Evolutionary conservation across 1,140 invertebrate genomes (phyloP).

Genomic region (Pomacea maculata): DNA sequence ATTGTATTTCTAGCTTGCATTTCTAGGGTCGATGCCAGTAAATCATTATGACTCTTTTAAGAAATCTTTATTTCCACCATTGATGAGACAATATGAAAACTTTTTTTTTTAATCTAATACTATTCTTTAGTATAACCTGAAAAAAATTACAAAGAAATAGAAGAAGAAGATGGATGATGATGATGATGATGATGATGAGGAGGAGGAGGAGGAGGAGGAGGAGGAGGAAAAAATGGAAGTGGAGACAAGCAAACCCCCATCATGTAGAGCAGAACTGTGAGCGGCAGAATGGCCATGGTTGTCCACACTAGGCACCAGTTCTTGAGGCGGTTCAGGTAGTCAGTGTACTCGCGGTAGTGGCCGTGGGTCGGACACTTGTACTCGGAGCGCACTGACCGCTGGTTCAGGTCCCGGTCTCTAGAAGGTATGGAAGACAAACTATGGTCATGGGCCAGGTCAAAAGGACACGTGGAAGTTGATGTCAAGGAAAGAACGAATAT

Average conservation of each 20-base stretch:
- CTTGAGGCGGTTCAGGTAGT: conserved; percentile 56
- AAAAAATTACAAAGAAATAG: neutral
- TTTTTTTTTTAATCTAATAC: too few relatives aligned
- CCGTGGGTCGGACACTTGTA: conserved; percentile 62
- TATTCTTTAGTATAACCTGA: too few relatives aligned
- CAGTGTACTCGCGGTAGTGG: conserved; percentile 59
- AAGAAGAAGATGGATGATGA: neutral
- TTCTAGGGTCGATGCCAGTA: too few relatives aligned
- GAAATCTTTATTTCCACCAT: too few relatives aligned
- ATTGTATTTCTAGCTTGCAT: too few relatives aligned
- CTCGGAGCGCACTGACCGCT: conserved; percentile 52
- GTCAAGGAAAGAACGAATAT: too few relatives aligned
- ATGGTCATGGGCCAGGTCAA: too few relatives aligned
- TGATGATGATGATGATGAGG: neutral
- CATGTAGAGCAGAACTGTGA: conserved; percentile 58
- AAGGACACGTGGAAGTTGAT: too few relatives aligned
- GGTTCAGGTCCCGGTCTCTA: conserved; percentile 41
- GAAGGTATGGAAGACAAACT: neutral
- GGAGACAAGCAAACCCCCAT: conserved; percentile 44
- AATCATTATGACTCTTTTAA: too few relatives aligned
- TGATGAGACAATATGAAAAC: too few relatives aligned
- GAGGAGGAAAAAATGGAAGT: neutral
- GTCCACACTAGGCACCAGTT: conserved; percentile 63
- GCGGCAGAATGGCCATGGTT: conserved; percentile 57
- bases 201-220: neutral